Evolutionary conservation across 2,888 invertebrate species (phyloP).

Genomic region (Lasioglossum marginatum): DNA sequence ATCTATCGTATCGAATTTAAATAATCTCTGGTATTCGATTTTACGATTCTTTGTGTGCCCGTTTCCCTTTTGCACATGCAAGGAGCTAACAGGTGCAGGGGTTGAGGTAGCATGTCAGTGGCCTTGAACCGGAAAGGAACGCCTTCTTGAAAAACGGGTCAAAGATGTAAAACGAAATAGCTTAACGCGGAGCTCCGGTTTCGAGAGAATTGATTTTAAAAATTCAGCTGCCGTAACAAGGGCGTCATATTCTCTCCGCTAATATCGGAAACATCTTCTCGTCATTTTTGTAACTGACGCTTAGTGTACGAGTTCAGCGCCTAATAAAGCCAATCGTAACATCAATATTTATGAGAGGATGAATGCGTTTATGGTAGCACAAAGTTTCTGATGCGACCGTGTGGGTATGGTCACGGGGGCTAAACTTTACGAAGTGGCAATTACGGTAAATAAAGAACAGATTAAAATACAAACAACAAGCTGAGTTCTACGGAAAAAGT

Average conservation of each 20-base stretch:
- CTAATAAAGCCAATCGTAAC: neutral
- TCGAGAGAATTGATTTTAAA: conserved; percentile 7
- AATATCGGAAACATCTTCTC: neutral
- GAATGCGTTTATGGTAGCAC: neutral
- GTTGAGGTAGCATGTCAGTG: neutral
- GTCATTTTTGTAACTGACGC: neutral
- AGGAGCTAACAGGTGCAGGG: neutral
- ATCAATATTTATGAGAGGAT: neutral
- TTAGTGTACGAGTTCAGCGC: neutral
- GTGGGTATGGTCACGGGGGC: neutral
- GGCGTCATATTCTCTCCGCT: neutral
- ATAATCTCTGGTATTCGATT: neutral
- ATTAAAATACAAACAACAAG: neutral
- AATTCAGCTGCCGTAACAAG: neutral
- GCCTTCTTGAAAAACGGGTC: neutral
- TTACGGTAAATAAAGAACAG: neutral
- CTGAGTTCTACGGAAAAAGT: neutral
- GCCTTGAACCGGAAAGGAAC: conserved; percentile 8
- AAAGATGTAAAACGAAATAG: neutral
- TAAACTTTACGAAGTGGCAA: neutral
- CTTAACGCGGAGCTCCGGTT: neutral
- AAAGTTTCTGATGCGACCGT: neutral
- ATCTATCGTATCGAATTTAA: neutral
- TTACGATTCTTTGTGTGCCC: neutral
- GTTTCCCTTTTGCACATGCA: neutral